Conservation (phyloP, 1,140 invertebrate genomes). For the Gyrodactylus salaris region DNA sequence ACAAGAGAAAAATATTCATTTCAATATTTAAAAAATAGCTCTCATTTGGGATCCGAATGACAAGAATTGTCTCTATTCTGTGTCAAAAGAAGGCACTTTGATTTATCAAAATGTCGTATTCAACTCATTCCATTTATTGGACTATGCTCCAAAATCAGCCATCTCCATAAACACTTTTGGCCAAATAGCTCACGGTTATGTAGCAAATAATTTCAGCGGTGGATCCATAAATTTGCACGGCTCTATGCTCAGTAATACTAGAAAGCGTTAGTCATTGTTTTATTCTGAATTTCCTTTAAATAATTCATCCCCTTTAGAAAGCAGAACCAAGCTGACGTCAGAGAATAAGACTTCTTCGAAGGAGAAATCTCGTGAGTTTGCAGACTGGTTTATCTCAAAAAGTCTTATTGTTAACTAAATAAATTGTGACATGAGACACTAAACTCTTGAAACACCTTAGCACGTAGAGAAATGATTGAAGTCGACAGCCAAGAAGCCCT, state of each 20-base stretch:
- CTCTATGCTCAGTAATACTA: background rate
- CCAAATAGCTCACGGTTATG: background rate
- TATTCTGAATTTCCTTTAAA: background rate
- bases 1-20: background rate
- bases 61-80: background rate
- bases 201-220: background rate
- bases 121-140: background rate
- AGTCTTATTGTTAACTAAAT: too few species aligned
- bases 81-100: background rate
- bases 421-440: too few species aligned
- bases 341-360: background rate
- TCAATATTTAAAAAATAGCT: background rate
- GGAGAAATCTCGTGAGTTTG: background rate
- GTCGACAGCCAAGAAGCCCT: background rate
- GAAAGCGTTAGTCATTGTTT: background rate
- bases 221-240: background rate
- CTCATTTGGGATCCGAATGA: background rate
- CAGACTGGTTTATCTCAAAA: background rate
- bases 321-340: background rate
- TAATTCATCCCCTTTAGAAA: background rate
- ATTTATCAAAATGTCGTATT: background rate
- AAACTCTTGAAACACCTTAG: background rate
- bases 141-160: background rate
- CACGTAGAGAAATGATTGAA: background rate
- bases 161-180: background rate